Conservation (phyloP, 1,140 invertebrate species). For the Polypedilum vanderplanki region DNA sequence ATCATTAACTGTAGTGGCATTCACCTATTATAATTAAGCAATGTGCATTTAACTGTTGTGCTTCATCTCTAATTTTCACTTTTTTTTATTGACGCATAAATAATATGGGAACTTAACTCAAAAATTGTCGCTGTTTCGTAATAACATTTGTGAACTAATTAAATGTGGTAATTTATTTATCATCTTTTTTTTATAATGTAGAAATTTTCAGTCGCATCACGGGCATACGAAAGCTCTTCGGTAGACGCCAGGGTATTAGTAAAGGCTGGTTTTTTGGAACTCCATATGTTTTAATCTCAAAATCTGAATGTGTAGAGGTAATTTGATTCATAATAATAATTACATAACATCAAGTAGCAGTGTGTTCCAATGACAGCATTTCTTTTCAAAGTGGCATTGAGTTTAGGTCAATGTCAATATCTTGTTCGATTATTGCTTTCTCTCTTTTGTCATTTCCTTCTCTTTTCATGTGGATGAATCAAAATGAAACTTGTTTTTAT, state of each 20-base stretch:
- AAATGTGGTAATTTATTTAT: not conserved
- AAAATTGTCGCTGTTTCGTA: not conserved
- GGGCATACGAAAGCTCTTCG: constrained; percentile 46
- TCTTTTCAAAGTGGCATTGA: not conserved
- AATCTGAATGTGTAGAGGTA: constrained; percentile 46
- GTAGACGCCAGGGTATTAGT: constrained; percentile 46
- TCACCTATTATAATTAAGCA: not conserved
- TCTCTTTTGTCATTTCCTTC: not conserved
- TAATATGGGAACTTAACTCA: constrained; percentile 15
- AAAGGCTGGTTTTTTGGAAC: constrained; percentile 47
- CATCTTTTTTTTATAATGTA: constrained; percentile 33
- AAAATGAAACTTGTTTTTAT: not conserved
- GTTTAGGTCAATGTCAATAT: not conserved
- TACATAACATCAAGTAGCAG: too few relatives aligned
- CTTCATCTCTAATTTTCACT: not conserved
- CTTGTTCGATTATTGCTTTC: not conserved
- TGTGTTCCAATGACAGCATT: too few relatives aligned
- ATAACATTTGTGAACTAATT: not conserved
- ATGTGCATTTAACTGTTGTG: not conserved
- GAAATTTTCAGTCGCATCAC: constrained; percentile 47
- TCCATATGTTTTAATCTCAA: constrained; percentile 46
- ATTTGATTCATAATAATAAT: constrained; percentile 30
- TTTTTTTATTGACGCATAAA: constrained; percentile 5
- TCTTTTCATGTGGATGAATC: not conserved
- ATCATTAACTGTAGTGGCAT: too few relatives aligned